These are phyloP conservation scores for Rhopalosiphum maidis DNA, from an alignment of 1,140 invertebrate genomes.

Conservation along the genomic window DNA sequence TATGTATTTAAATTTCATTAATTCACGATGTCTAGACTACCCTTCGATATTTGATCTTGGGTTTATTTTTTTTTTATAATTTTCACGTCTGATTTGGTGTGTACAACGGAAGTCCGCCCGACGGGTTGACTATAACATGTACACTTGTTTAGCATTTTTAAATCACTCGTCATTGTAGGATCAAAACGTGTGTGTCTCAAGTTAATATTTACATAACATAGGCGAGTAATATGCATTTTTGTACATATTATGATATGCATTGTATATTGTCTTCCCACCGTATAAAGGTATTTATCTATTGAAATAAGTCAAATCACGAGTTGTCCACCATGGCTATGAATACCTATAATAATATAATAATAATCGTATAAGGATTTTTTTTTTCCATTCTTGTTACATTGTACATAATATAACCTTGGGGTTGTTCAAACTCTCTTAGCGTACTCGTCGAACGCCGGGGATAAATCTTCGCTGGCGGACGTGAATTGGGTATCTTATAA, in stretches of 20 bases:
- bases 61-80: background rate
- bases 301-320: conserved; percentile 14
- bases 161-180: background rate
- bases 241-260: background rate
- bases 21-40: conserved; percentile 29
- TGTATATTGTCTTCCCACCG: background rate
- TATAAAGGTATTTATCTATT: background rate
- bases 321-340: background rate
- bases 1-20: background rate
- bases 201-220: conserved; percentile 23
- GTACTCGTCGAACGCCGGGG: background rate
- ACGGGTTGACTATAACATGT: background rate
- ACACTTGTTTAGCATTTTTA: conserved; percentile 20
- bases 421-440: background rate
- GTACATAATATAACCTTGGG: background rate
- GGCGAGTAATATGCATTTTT: background rate
- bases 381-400: background rate
- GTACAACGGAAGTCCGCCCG: conserved; percentile 27
- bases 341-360: background rate
- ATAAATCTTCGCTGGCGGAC: background rate
- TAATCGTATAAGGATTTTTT: background rate
- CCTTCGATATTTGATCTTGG: background rate
- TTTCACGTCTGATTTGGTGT: conserved; percentile 22
- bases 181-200: background rate
- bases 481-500: conserved; percentile 2